phyloP scores from a whole-genome alignment of 2,888 invertebrate species.

The Elmis aenea region DNA sequence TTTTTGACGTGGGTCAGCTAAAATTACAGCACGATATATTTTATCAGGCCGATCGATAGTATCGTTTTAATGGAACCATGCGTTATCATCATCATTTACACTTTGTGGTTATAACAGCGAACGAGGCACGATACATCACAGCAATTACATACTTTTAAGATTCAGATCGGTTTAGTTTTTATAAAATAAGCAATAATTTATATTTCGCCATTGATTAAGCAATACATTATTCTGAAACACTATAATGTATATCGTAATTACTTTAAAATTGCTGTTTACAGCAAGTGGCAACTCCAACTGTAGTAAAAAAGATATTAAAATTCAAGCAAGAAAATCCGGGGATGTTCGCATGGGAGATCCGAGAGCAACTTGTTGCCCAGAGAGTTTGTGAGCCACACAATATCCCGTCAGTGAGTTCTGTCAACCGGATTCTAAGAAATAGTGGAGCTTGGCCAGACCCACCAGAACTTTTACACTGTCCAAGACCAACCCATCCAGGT shows the following conservation, averaged over 20 bases:
- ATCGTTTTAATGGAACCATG: too few relatives aligned
- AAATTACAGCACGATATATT: too few relatives aligned
- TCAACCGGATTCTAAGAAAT: conserved; percentile 87
- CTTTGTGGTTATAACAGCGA: too few relatives aligned
- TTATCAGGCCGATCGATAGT: too few relatives aligned
- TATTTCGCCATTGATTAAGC: too few relatives aligned
- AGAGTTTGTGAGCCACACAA: conserved; percentile 86
- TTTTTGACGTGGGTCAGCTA: conserved; percentile 1
- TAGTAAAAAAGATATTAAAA: conserved; percentile 89
- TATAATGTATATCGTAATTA: too few relatives aligned
- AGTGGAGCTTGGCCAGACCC: conserved; percentile 75
- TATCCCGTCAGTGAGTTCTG: conserved; percentile 91
- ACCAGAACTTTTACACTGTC: conserved; percentile 44
- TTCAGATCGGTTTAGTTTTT: too few relatives aligned
- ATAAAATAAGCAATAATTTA: too few relatives aligned
- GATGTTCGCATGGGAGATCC: conserved; percentile 96
- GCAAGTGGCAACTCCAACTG: conserved; percentile 96
- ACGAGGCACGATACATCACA: too few relatives aligned
- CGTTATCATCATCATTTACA: not conserved
- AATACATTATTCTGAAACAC: too few relatives aligned
- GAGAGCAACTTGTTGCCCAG: conserved; percentile 83
- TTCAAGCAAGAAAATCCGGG: conserved; percentile 93
- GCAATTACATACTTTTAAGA: too few relatives aligned
- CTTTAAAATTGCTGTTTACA: too few relatives aligned
- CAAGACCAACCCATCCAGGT: conserved; percentile 34